Conservation (phyloP, 2,113 vertebrate species). For the Rhynchopsitta pachyrhyncha region DNA sequence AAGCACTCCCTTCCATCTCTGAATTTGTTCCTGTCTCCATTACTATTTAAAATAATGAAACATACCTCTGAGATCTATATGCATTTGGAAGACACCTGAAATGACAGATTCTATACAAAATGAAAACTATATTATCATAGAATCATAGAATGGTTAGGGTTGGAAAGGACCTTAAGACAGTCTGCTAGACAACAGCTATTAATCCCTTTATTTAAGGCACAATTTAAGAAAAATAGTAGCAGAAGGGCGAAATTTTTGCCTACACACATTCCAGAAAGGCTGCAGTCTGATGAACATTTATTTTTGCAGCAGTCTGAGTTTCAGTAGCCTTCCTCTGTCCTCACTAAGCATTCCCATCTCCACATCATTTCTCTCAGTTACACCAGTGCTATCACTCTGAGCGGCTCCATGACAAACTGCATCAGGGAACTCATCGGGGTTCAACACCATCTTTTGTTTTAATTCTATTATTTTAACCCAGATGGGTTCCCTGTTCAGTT, state of each 20-base stretch:
- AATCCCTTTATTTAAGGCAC: neutral
- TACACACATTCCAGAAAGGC: neutral
- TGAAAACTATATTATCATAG: neutral
- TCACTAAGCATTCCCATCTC: neutral
- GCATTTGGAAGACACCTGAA: neutral
- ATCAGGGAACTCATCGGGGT: neutral
- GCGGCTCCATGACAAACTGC: neutral
- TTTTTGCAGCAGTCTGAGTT: neutral
- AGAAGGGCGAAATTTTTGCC: neutral
- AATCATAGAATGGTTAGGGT: neutral
- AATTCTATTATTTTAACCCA: conserved; percentile 23
- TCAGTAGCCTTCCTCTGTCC: neutral
- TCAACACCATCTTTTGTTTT: neutral
- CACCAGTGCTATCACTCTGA: neutral
- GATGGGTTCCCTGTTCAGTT: neutral
- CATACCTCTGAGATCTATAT: neutral
- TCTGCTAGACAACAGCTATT: neutral
- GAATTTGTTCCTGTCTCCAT: neutral
- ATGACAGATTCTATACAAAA: neutral
- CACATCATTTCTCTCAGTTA: neutral
- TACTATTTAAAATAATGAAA: neutral
- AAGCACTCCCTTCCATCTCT: neutral
- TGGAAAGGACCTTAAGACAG: neutral
- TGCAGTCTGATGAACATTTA: neutral
- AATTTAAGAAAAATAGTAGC: neutral